These are phyloP conservation scores for Nibea albiflora DNA, from an alignment of 2,113 vertebrate species.

Conservation along the genomic window DNA sequence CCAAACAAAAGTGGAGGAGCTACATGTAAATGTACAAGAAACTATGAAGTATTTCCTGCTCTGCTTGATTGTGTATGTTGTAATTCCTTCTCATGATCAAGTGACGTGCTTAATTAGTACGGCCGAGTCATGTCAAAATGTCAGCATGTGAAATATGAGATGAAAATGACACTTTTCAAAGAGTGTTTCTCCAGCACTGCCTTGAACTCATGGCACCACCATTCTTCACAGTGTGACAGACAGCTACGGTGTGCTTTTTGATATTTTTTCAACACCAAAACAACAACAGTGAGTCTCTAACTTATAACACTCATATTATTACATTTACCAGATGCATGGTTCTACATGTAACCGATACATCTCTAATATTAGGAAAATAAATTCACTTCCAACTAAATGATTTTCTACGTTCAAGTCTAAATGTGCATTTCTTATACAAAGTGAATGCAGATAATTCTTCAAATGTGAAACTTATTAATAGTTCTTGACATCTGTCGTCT, in stretches of 20 bases:
- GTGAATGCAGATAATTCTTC: conserved; percentile 56
- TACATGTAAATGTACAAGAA: conserved; percentile 25
- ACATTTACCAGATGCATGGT: conserved; percentile 20
- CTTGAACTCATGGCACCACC: conserved; percentile 3
- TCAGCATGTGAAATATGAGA: conserved; percentile 38
- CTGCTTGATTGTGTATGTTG: conserved; percentile 1
- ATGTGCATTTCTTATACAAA: conserved; percentile 59
- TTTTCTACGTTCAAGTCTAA: conserved; percentile 44
- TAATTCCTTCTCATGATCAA: conserved; percentile 20
- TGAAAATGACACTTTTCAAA: conserved; percentile 27
- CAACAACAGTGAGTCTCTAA: conserved; percentile 39
- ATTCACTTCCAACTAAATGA: conserved; percentile 41
- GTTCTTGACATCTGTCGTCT: conserved; percentile 21
- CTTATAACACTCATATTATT: conserved; percentile 38
- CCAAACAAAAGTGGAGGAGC: conserved; percentile 30
- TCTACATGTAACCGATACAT: conserved; percentile 14
- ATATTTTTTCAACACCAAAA: conserved; percentile 57
- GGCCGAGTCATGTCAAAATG: conserved; percentile 24
- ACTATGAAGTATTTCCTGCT: not conserved
- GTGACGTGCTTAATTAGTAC: not conserved
- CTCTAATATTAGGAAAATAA: conserved; percentile 60
- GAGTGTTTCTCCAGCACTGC: not conserved
- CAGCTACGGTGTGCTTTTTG: conserved; percentile 33
- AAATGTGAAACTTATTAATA: conserved; percentile 36
- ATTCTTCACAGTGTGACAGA: conserved; percentile 15